phyloP scores from a whole-genome alignment of 2,888 invertebrate genomes.

The Diarsia mendica region DNA sequence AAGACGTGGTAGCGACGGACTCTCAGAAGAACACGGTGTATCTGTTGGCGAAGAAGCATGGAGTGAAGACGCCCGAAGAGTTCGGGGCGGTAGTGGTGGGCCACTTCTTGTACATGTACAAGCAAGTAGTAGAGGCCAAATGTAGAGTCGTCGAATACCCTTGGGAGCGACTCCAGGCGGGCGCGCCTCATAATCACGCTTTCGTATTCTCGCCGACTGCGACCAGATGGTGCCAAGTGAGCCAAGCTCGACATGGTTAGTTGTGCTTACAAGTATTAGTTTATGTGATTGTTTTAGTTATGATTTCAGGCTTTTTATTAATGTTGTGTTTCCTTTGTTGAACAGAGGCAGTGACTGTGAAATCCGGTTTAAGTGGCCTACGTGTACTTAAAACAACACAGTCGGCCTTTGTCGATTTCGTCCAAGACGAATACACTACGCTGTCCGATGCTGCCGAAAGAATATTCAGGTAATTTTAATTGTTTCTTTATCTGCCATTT shows the following conservation, averaged over 20 bases:
- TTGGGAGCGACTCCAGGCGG: constrained; percentile 92
- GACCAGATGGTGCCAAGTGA: constrained; percentile 92
- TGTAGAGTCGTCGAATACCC: constrained; percentile 94
- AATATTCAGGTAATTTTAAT: constrained; percentile 89
- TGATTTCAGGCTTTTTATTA: constrained; percentile 3
- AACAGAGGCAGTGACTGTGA: constrained; percentile 90
- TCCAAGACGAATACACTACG: constrained; percentile 94
- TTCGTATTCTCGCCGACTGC: constrained; percentile 93
- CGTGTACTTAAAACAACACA: constrained; percentile 95
- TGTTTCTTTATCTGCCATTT: not conserved
- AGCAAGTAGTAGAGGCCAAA: constrained; percentile 93
- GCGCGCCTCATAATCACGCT: constrained; percentile 93
- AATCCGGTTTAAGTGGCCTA: constrained; percentile 92
- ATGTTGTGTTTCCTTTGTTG: constrained; percentile 50
- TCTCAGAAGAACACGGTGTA: constrained; percentile 96
- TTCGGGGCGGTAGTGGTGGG: constrained; percentile 93
- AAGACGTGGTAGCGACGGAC: constrained; percentile 95
- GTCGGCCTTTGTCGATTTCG: constrained; percentile 94
- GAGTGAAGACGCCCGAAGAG: constrained; percentile 94
- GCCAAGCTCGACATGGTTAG: constrained; percentile 92
- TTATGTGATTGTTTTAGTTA: constrained; percentile 22
- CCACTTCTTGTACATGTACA: constrained; percentile 94
- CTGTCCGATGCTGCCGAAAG: constrained; percentile 94
- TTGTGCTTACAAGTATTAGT: constrained; percentile 37
- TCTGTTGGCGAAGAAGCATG: constrained; percentile 94